Conservation (phyloP, 2,113 vertebrate species). For the Hippolais icterina region DNA sequence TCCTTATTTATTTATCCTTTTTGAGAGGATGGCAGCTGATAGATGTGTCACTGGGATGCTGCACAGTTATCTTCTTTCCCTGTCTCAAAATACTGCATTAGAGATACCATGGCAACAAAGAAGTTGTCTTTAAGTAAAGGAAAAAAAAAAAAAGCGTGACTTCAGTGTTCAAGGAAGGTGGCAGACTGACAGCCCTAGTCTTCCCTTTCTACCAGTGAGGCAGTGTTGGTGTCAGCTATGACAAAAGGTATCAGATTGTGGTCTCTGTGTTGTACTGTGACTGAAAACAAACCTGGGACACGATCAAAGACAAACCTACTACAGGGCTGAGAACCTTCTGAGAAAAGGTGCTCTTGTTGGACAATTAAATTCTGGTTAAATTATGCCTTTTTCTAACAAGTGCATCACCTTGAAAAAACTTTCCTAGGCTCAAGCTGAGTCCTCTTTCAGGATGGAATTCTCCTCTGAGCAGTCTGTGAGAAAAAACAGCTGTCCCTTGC, state of each 20-base stretch:
- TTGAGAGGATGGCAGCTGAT: conserved; percentile 25
- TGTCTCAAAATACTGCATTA: conserved; percentile 56
- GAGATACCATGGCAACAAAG: conserved; percentile 55
- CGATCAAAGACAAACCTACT: background rate
- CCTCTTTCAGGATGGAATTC: background rate
- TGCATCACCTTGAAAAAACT: background rate
- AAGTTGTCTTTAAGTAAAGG: conserved; percentile 24
- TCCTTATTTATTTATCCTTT: conserved; percentile 30
- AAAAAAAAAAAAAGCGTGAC: background rate
- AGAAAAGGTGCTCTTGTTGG: background rate
- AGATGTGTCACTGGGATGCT: conserved; percentile 47
- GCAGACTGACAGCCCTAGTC: conserved; percentile 39
- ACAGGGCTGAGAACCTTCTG: background rate
- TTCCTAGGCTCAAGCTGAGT: background rate
- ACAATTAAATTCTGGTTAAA: background rate
- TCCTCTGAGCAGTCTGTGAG: background rate
- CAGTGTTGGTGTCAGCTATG: conserved; percentile 31
- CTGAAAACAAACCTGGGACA: conserved; percentile 22
- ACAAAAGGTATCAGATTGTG: conserved; percentile 19
- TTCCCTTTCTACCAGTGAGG: background rate
- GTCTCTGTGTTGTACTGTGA: background rate
- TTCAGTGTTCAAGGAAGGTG: conserved; percentile 35
- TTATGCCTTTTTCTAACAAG: background rate
- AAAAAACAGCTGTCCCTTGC: background rate
- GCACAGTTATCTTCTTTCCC: conserved; percentile 18